Percentiles rank a stretch among this genome's conserved stretches.
These are phyloP conservation scores for Xylophagus ater DNA, from an alignment of 2,888 invertebrate species.

Conservation along the genomic window DNA sequence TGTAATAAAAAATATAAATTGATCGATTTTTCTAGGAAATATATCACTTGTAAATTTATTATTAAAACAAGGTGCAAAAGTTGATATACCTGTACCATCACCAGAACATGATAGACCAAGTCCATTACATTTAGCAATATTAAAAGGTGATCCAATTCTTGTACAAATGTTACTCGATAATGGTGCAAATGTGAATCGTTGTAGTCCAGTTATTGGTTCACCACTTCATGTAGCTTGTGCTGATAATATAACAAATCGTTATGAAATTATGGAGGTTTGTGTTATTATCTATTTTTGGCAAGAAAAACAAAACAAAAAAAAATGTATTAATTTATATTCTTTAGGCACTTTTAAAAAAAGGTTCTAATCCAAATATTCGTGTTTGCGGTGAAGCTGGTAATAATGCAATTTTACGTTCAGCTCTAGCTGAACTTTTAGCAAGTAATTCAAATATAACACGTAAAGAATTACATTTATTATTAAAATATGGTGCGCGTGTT, in stretches of 20 bases:
- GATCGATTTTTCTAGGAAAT: too few relatives aligned
- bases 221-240: conserved; percentile 75
- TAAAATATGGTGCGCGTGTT: conserved; percentile 67
- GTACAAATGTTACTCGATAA: conserved; percentile 57
- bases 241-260: conserved; percentile 60
- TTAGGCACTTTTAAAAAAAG: conserved; percentile 55
- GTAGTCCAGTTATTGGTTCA: conserved; percentile 69
- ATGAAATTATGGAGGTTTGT: conserved; percentile 46
- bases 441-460: conserved; percentile 58
- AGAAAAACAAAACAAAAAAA: too few relatives aligned
- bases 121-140: conserved; percentile 73
- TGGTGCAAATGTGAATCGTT: conserved; percentile 67
- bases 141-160: conserved; percentile 66
- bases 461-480: conserved; percentile 54
- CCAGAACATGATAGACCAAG: conserved; percentile 57
- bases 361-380: conserved; percentile 64
- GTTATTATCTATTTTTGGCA: not conserved
- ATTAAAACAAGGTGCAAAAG: conserved; percentile 68
- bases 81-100: conserved; percentile 49
- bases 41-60: conserved; percentile 64
- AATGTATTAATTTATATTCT: conserved; percentile 14
- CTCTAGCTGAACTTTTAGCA: conserved; percentile 72
- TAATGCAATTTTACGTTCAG: conserved; percentile 54
- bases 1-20: too few relatives aligned
- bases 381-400: conserved; percentile 64